Evolutionary conservation across 2,113 vertebrate species (phyloP), one percentile per base, ranked within the genome.

Genomic region (Channa argus): DNA sequence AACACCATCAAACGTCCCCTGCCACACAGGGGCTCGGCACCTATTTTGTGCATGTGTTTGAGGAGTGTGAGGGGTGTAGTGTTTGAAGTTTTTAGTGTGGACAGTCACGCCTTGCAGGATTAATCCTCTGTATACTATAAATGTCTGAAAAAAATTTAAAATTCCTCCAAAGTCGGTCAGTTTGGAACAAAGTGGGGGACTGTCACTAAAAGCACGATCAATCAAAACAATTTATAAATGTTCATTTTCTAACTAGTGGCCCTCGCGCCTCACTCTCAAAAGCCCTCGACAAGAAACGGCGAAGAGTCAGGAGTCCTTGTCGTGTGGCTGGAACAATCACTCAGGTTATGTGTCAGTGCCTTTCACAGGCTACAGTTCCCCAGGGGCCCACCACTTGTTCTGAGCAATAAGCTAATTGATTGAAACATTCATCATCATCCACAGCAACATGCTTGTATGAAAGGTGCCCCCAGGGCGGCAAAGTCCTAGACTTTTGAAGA

Each of bases 331-430:
- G 34, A 72, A 34, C 46, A 76, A 87, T 88, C 80, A 44, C 72
- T 92, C 86, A 88, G 80, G 76, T 79, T 75, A 61, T 66, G 83
- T 86, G 82, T 86, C 86, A 63, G 66, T 63, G 79, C 72, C 63
- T 79, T 73, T 65, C 72, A 77, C 54, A 3, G 75, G 63, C 79
- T 73, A 14, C 39, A 14, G 59, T 72, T 69, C 86, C 82, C 50
- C 71, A 36, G 76, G 78, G 86, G 43, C 56, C 36, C 39, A 45
- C 58, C 79, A 80, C 86, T 89, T 87, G 86, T 89, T 87, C 85
- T 72, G 63, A 78, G 79, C 89, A 87, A 87, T 85, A 88, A 86
- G 83, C 84, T 89, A 86, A 92, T 90, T 89, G 88, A 92, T 85
- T 89, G 80, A 83, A 89, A 87, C 85, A 87, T 89, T 79, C 86